A percentile compares a stretch with the other conserved stretches of the same genome.
phyloP scores from a whole-genome alignment of 1,140 invertebrate species.

The Pseudobourletiella spinata region DNA sequence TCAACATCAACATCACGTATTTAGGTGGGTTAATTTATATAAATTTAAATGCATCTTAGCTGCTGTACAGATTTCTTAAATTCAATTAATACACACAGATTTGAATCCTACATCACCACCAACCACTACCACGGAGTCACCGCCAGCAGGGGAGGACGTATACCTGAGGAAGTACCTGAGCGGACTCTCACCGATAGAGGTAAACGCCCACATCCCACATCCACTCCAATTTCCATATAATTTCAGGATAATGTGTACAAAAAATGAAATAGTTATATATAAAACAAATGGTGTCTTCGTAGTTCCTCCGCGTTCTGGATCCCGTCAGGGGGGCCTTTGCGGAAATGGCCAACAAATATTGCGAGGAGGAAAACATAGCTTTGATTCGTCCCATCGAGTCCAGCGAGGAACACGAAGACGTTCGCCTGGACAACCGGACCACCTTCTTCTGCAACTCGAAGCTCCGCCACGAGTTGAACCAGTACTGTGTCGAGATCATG shows the following conservation, averaged over 20 bases:
- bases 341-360: neutral
- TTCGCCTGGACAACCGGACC: neutral
- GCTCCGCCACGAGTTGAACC: neutral
- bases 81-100: neutral
- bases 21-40: too few relatives aligned
- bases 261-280: neutral
- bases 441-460: neutral
- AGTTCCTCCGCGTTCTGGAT: neutral
- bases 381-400: neutral
- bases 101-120: neutral
- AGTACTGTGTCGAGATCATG: neutral
- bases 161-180: neutral
- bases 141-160: neutral
- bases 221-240: neutral
- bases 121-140: neutral
- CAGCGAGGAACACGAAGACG: neutral
- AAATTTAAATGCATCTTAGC: neutral
- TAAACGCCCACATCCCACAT: neutral
- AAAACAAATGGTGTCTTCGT: neutral
- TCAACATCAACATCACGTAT: neutral
- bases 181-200: too few relatives aligned
- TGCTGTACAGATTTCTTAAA: neutral
- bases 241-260: neutral
- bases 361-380: neutral
- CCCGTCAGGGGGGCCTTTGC: neutral